Evolutionary conservation across 2,888 invertebrate genomes (phyloP), one percentile per base, ranked within the genome.

Genomic region (Synergus itoensis): DNA sequence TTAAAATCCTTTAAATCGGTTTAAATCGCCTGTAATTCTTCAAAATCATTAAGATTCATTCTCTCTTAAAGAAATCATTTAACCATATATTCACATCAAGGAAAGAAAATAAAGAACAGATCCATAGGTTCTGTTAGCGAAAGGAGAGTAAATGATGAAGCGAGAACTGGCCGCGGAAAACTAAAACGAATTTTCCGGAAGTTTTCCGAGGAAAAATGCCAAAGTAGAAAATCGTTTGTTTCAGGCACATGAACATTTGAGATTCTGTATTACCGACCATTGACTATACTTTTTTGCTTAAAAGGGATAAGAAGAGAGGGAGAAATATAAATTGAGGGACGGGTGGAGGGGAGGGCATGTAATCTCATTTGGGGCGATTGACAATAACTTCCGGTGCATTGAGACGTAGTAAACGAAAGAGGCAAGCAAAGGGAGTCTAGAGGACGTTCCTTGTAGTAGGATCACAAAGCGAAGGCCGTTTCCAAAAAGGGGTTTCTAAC

Each of bases 311-410:
- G 14, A 48, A 69, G 21, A 45, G 14, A 16, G 12, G 28, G 69
- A 16, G 48, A 53, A 36, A 73, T 60, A 18, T 12, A 60, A 60
- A 18, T 60, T 12, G 60, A 60, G 12, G 53, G 45, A 28, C 1
- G 14, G 5, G 28, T 11, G 21, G 1, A 14, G 21, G 28, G 36
- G 41, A 62, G 43, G 57, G 43, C 48, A 16, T 41, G 78, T 81
- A 82, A 82, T 82, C 78, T 65, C 65, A 81, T 82, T 82, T 79
- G 67, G 45, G 18, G 57, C 78, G 78, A 82, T 82, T 82, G 82
- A 82, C 77, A 82, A 80, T 82, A 78, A 79, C 80, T 80, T 82
- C 79, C 79, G 79, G 69, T 60, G 64, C 28, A 78, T 81, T 78
- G 79, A 80, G 79, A 81, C 64, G 79, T 76, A 63, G 78, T 67